Percentiles rank a stretch among this genome's conserved stretches.
phyloP scores from a whole-genome alignment of 2,113 vertebrate genomes.

The Setophaga coronata region DNA sequence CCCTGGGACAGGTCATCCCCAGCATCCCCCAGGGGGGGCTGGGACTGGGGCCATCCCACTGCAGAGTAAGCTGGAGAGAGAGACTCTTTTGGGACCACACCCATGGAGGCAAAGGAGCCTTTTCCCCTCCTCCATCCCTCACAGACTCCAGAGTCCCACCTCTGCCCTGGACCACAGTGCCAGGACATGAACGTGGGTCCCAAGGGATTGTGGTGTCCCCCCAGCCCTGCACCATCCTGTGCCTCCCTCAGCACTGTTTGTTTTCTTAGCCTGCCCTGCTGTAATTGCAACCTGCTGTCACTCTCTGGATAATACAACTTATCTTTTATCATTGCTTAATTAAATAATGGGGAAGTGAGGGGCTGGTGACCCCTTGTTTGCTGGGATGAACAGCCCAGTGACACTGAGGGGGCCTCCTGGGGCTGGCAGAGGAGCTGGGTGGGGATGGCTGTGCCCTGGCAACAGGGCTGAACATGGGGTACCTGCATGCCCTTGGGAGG shows the following conservation, averaged over 20 bases:
- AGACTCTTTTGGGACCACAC: not conserved
- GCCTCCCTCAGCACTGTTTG: not conserved
- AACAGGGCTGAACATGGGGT: accelerated
- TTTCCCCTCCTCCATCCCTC: accelerated
- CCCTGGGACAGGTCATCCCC: not conserved
- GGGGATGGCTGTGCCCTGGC: not conserved
- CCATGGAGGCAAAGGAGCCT: not conserved
- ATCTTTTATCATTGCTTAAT: slow-evolving; percentile 40
- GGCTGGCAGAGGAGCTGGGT: not conserved
- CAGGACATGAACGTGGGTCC: accelerated
- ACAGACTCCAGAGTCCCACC: accelerated
- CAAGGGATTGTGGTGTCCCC: accelerated
- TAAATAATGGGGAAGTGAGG: slow-evolving; percentile 30
- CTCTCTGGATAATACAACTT: not conserved
- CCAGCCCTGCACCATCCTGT: accelerated
- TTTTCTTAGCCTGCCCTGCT: not conserved
- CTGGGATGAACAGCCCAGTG: accelerated
- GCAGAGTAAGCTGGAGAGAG: not conserved
- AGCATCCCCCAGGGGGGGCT: accelerated
- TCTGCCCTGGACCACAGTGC: not conserved
- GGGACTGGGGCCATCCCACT: accelerated
- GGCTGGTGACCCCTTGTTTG: not conserved
- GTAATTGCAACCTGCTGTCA: slow-evolving; percentile 12
- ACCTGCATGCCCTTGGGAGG: not conserved
- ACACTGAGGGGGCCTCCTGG: accelerated